Conservation (phyloP, 2,888 invertebrate genomes). For the Atrina japonica region DNA sequence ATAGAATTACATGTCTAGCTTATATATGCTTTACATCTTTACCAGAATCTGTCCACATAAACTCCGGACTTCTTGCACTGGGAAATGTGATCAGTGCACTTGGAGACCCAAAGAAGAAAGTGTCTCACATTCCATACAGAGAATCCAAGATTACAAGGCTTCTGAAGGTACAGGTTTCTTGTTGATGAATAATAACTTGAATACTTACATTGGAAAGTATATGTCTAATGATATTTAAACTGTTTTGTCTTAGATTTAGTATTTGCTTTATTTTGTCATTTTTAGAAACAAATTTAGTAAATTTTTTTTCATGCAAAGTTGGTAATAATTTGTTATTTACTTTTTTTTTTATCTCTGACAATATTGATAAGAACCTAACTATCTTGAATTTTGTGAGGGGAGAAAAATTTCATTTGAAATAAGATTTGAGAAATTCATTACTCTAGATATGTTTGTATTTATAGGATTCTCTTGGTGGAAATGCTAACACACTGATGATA, state of each 20-base stretch:
- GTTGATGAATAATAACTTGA: not conserved
- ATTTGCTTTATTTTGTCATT: not conserved
- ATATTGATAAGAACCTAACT: no score
- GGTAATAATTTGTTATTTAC: no score
- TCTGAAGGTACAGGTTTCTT: conserved; percentile 74
- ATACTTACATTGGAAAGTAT: no score
- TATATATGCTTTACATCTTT: no score
- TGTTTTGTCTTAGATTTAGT: not conserved
- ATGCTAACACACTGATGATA: conserved; percentile 80
- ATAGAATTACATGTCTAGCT: no score
- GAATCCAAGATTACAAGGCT: conserved; percentile 80
- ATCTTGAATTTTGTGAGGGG: no score
- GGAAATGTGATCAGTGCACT: conserved; percentile 81
- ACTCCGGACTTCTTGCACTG: conserved; percentile 80
- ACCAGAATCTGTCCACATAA: conserved; percentile 81
- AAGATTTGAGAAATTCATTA: not conserved
- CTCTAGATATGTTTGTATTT: conserved; percentile 26
- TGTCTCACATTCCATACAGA: conserved; percentile 79
- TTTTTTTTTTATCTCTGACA: no score
- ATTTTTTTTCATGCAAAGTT: no score
- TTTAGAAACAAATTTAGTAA: no score
- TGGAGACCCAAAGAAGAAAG: conserved; percentile 78
- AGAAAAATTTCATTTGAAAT: no score
- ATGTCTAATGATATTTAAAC: not conserved
- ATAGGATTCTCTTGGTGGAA: conserved; percentile 81